Percentiles rank a stretch among this genome's conserved stretches.
Evolutionary conservation across 2,888 invertebrate genomes (phyloP).

Genomic region (Plagiodera versicolora): DNA sequence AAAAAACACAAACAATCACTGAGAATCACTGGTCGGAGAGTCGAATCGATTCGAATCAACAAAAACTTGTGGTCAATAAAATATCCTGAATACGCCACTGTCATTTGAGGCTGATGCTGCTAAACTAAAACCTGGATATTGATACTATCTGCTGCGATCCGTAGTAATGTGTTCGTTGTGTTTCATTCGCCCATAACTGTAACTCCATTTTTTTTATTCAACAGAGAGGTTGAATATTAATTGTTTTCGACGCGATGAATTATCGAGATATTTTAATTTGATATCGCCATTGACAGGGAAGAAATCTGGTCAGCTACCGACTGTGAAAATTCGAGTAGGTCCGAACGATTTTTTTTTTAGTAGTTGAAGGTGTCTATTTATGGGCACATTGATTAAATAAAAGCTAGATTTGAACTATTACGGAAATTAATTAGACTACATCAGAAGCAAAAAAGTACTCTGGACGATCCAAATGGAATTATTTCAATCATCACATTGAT

Average conservation of each 20-base stretch:
- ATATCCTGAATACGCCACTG: not conserved
- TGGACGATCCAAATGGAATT: too few relatives aligned
- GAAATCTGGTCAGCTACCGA: not conserved
- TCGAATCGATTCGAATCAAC: too few relatives aligned
- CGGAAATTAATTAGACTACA: too few relatives aligned
- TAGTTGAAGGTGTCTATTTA: too few relatives aligned
- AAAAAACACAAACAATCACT: too few relatives aligned
- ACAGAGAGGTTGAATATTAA: constrained; percentile 7
- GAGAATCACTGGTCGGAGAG: too few relatives aligned
- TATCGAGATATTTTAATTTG: not conserved
- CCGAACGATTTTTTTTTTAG: not conserved
- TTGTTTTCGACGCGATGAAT: constrained; percentile 5
- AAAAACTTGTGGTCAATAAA: too few relatives aligned
- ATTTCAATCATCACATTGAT: too few relatives aligned
- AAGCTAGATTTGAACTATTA: too few relatives aligned
- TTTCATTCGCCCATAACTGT: constrained; percentile 10
- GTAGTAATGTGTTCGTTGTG: constrained; percentile 8
- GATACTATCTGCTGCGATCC: constrained; percentile 11
- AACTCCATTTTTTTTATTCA: not conserved
- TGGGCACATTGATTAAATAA: too few relatives aligned
- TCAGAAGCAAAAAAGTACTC: too few relatives aligned
- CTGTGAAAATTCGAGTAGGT: too few relatives aligned
- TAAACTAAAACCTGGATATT: not conserved
- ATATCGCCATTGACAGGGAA: not conserved
- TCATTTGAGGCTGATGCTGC: not conserved